Conservation (phyloP, 2,113 vertebrate genomes). For the Sialia sialis region DNA sequence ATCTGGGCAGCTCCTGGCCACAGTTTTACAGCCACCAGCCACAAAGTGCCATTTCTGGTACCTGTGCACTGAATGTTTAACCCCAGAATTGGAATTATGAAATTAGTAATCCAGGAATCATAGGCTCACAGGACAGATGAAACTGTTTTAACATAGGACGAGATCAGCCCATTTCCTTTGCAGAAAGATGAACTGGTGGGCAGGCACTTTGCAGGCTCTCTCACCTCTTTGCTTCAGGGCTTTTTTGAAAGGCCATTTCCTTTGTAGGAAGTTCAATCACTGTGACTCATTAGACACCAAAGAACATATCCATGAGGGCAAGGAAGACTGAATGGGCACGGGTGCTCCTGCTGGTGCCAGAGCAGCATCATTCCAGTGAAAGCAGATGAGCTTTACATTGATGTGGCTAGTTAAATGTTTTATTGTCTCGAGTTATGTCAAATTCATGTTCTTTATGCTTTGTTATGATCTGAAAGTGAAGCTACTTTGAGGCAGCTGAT, state of each 20-base stretch:
- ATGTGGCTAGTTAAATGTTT: not conserved
- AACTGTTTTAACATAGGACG: not conserved
- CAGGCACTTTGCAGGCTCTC: not conserved
- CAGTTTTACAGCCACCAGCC: not conserved
- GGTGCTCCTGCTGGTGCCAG: not conserved
- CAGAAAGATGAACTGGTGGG: not conserved
- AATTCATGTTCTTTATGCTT: not conserved
- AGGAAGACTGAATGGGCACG: not conserved
- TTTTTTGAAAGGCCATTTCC: slow-evolving; percentile 28
- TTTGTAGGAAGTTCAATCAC: not conserved
- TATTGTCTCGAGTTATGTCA: not conserved
- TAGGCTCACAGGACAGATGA: not conserved
- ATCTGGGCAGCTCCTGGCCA: not conserved
- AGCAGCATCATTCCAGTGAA: not conserved
- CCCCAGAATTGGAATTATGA: not conserved
- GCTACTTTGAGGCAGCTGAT: not conserved
- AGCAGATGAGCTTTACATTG: not conserved
- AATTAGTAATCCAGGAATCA: not conserved
- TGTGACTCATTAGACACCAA: not conserved
- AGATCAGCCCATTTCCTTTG: not conserved
- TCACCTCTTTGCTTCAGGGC: not conserved
- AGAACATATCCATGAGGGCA: not conserved
- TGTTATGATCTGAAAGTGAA: not conserved
- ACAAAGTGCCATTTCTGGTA: not conserved
- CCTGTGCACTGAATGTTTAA: not conserved